Percentiles rank a stretch among this genome's conserved stretches.
Evolutionary conservation across 2,888 invertebrate genomes (phyloP).

Genomic region (Bombylius discolor): DNA sequence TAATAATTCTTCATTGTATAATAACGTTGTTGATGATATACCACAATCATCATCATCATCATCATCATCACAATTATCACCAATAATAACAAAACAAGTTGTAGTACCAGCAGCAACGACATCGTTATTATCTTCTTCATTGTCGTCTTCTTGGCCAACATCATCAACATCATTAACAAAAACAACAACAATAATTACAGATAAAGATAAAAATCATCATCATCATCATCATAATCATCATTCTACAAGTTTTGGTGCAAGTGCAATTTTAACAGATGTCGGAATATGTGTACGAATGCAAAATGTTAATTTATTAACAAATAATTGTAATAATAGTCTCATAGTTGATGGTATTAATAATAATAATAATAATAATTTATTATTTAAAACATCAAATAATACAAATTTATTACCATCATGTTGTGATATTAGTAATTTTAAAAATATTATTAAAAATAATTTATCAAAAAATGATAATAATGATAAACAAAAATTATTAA

Average conservation of each 20-base stretch:
- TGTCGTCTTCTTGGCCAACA: background rate
- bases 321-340: background rate
- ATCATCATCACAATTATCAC: too few species aligned
- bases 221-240: background rate
- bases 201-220: too few species aligned
- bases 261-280: slow-evolving; percentile 14
- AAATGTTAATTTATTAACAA: slow-evolving; percentile 11
- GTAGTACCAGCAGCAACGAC: background rate
- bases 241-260: background rate
- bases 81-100: background rate
- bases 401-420: slow-evolving; percentile 8
- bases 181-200: too few species aligned
- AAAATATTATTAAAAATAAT: background rate
- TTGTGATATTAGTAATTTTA: slow-evolving; percentile 11
- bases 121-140: background rate
- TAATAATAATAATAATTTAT: background rate
- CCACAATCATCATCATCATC: too few species aligned
- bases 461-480: too few species aligned
- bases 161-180: background rate
- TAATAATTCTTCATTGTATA: too few species aligned
- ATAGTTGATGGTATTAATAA: too few species aligned
- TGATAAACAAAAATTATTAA: background rate
- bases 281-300: slow-evolving; percentile 16
- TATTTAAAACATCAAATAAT: background rate
- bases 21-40: background rate